Conservation (phyloP, 1,140 invertebrate genomes). For the Bombyx mori region ASM3026992v2 NC_085112.1:11735001-11735500, state of each 20-base stretch:
- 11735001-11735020: conserved; percentile 1
- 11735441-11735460: conserved; percentile 29
- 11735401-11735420: conserved; percentile 47
- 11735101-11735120: not conserved
- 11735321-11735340: not conserved
- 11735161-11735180: conserved; percentile 1
- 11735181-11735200: conserved; percentile 4
- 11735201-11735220: too few relatives aligned
- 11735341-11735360: conserved; percentile 17
- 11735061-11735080: conserved; percentile 4
- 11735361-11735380: conserved; percentile 20
- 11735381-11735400: conserved; percentile 49
- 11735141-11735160: not conserved
- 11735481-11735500: conserved; percentile 54
- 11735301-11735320: not conserved
- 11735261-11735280: not conserved
- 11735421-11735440: conserved; percentile 47
- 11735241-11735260: not conserved
- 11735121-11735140: conserved; percentile 9
- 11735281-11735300: not conserved
- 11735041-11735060: not conserved
- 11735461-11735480: conserved; percentile 33
- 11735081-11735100: conserved; percentile 5
- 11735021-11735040: too few relatives aligned
- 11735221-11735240: not conserved